Evolutionary conservation across 2,113 vertebrate genomes (phyloP), one percentile per base, ranked within the genome.

Genomic region (Phaethornis superciliosus): DNA sequence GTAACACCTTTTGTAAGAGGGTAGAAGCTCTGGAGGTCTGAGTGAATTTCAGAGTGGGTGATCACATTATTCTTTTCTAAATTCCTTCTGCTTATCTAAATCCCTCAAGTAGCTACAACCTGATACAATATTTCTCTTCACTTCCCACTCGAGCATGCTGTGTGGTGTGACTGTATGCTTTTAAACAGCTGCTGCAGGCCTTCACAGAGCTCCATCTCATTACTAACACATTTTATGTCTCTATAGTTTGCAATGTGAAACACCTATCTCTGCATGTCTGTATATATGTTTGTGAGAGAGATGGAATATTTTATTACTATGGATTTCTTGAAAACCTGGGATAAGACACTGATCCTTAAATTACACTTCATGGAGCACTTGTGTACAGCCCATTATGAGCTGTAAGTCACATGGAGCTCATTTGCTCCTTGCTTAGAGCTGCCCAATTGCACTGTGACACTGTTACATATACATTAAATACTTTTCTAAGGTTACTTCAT

Each of bases 391-490:
- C 44, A 86, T 93, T 94, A 91, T 0, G 40, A 93, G 82, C 72
- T 95, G 76, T 83, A 72, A 86, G 83, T 95, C 95, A 96, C 93
- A 95, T 96, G 95, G 90, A 95, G 83, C 87, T 93, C 89, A 93
- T 96, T 95, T 93, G 71, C 89, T 96, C 30, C 92, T 86, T 92
- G 94, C 91, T 96, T 97, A 93, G 94, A 94, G 93, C 94, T 97
- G 96, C 82, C 95, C 95, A 97, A 96, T 96, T 95, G 93, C 92
- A 84, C 80, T 69, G 83, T 95, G 95, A 86, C 95, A 94, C 88
- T 95, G 94, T 86, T 95, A 95, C 95, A 95, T 97, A 96, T 84
- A 95, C 4, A 11, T 95, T 95, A 97, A 97, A 97, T 93, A 94
- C 82, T 68, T 95, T 79, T 69, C 72, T 96, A 94, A 94, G 92